Evolutionary conservation across 1,140 invertebrate species (phyloP).

Genomic region (Goniozus legneri): DNA sequence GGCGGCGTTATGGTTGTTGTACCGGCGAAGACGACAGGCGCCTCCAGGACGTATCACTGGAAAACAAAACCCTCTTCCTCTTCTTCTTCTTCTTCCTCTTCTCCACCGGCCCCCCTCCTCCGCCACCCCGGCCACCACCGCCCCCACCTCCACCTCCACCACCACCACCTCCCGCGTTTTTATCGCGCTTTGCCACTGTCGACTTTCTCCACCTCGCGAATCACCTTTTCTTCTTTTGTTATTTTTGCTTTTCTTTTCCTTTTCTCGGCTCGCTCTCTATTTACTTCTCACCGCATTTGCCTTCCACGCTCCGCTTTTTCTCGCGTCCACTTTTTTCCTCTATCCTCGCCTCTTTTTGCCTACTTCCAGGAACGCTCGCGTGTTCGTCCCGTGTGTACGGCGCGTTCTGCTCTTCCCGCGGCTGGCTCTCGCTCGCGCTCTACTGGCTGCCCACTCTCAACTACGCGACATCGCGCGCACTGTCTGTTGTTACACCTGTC

Average conservation of each 20-base stretch:
- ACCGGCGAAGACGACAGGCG: constrained; percentile 53
- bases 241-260: too few species aligned
- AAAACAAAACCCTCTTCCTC: constrained; percentile 27
- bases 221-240: too few species aligned
- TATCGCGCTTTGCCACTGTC: constrained; percentile 3
- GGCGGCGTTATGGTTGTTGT: constrained; percentile 56
- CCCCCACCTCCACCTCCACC: constrained; percentile 14
- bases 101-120: not conserved
- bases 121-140: not conserved
- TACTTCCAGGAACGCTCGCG: too few species aligned
- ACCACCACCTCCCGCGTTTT: constrained; percentile 20
- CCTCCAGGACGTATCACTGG: constrained; percentile 50
- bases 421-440: too few species aligned
- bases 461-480: too few species aligned
- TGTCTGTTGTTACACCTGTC: constrained; percentile 32
- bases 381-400: too few species aligned
- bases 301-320: too few species aligned
- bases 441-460: too few species aligned
- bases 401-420: not conserved
- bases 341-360: too few species aligned
- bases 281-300: too few species aligned
- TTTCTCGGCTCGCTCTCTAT: too few species aligned
- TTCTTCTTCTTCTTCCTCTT: constrained; percentile 1
- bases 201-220: not conserved
- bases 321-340: too few species aligned